Evolutionary conservation across 2,888 invertebrate genomes (phyloP), one percentile per base, ranked within the genome.

Genomic region (Pristionchus exspectatus): DNA sequence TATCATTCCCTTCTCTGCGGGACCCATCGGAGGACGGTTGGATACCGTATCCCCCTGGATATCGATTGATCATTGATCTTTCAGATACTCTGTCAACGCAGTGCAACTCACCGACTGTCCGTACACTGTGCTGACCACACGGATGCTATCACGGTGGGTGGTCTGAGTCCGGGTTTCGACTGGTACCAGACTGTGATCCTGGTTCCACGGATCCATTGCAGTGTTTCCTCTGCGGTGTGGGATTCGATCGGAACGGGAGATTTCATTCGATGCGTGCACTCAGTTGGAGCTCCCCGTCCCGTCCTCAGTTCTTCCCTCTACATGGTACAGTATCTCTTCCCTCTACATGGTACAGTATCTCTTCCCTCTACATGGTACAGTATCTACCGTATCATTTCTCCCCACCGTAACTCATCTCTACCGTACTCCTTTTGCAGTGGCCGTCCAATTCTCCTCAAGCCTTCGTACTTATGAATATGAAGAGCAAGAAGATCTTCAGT

Each of bases 41-140:
- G 87, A 2, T 59, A 59, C 54, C 5, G 56, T 84, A 56, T 83
- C 27, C 77, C 44, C 38, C n/a, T 63, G n/a, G n/a, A n/a, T n/a
- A 63, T 50, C 44, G 14, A n/a, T 87, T 87, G 87, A 87, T 87
- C 87, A 38, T 87, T 87, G 87, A 69, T 88, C 87, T 56, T 30
- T 74, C 74, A 88, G 87, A 72, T 56, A 54, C 38, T 88, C 87
- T 21, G n/a, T 74, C 33, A 88, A 72, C 33, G 87, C 56, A 7
- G 87, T 88, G 24, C 87, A 88, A 33, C 74, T 88, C 59, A 88
- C 87, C n/a, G 87, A 88, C 30, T 88, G 87, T 44, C 87, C 87
- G 54, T 88, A 56, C 87, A 88, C 87, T 24, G 72, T 88, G 24
- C 87, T 88, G 50, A 88, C 87, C n/a, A 74, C 87, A 18, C n/a